Conservation (phyloP, 2,888 invertebrate species). For the Deilephila elpenor region DNA sequence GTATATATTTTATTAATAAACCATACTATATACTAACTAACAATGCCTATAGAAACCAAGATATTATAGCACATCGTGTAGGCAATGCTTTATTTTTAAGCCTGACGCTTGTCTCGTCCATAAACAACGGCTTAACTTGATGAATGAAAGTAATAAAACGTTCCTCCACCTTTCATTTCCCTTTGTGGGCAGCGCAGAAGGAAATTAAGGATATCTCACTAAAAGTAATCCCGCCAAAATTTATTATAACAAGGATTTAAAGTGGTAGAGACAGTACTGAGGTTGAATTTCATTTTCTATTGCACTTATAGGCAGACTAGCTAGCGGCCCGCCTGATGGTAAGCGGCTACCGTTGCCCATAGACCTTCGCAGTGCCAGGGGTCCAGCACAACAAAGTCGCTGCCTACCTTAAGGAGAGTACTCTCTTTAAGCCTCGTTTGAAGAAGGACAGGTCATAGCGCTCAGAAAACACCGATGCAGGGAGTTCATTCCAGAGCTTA, state of each 20-base stretch:
- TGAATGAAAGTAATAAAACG: slow-evolving; percentile 55
- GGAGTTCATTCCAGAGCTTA: too few relatives aligned
- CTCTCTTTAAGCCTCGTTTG: too few relatives aligned
- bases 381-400: too few relatives aligned
- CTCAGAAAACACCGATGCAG: too few relatives aligned
- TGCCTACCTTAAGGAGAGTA: too few relatives aligned
- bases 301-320: too few relatives aligned
- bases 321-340: too few relatives aligned
- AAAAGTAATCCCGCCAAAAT: slow-evolving; percentile 38
- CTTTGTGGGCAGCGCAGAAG: slow-evolving; percentile 50
- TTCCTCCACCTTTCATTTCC: slow-evolving; percentile 50
- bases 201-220: slow-evolving; percentile 47
- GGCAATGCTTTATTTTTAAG: neutral
- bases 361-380: too few relatives aligned
- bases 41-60: neutral
- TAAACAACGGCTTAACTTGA: slow-evolving; percentile 50
- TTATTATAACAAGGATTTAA: slow-evolving; percentile 20
- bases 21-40: neutral
- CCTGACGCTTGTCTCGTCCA: slow-evolving; percentile 26
- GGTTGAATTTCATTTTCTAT: too few relatives aligned
- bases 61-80: neutral
- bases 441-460: too few relatives aligned
- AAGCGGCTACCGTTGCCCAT: too few relatives aligned
- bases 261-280: neutral
- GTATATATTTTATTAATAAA: too few relatives aligned